Evolutionary conservation across 2,113 vertebrate genomes (phyloP).

Genomic region (Caranx ignobilis): DNA sequence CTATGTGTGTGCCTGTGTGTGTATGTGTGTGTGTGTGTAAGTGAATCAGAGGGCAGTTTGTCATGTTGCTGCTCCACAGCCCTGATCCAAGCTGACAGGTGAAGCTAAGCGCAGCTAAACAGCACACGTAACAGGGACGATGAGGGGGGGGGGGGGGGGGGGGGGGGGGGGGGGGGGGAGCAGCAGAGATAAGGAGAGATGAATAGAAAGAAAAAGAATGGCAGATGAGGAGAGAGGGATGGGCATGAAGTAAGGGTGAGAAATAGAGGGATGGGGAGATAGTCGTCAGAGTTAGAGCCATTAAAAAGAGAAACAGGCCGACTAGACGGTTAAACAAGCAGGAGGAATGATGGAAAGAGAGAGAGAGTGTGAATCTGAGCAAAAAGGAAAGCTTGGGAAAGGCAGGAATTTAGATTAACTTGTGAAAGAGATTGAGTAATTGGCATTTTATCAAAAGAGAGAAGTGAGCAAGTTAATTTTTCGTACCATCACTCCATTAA

Average conservation of each 20-base stretch:
- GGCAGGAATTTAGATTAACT: slow-evolving; percentile 49
- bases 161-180: slow-evolving; percentile 13
- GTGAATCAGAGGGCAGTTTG: slow-evolving; percentile 85
- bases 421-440: slow-evolving; percentile 68
- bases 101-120: slow-evolving; percentile 84
- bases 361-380: slow-evolving; percentile 23
- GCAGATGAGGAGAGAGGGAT: slow-evolving; percentile 44
- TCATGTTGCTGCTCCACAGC: slow-evolving; percentile 81
- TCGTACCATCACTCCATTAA: slow-evolving; percentile 48
- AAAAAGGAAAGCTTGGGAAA: slow-evolving; percentile 38
- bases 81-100: slow-evolving; percentile 85
- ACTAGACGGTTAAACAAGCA: slow-evolving; percentile 18
- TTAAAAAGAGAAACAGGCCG: slow-evolving; percentile 60
- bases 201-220: slow-evolving; percentile 5
- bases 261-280: slow-evolving; percentile 43
- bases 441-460: slow-evolving; percentile 72
- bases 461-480: slow-evolving; percentile 54
- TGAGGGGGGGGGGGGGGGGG: slow-evolving; percentile 22
- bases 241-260: slow-evolving; percentile 50
- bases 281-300: slow-evolving; percentile 37
- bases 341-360: neutral
- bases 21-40: slow-evolving; percentile 55
- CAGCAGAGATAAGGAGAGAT: slow-evolving; percentile 33
- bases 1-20: slow-evolving; percentile 51
- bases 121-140: slow-evolving; percentile 71